Evolutionary conservation across 1,140 invertebrate species (phyloP).

Genomic region (Magallana gigas): DNA sequence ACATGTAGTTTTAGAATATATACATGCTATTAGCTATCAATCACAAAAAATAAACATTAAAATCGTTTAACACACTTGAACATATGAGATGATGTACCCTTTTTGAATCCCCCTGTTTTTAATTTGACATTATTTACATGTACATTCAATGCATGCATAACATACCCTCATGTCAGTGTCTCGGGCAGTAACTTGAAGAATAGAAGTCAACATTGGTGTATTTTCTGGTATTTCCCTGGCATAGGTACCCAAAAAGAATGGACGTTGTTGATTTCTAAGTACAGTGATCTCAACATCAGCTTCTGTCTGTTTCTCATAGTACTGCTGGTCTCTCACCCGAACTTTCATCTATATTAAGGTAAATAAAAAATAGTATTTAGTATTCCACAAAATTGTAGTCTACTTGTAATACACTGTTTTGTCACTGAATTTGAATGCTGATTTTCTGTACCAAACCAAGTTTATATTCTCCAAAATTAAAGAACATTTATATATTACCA

Average conservation of each 20-base stretch:
- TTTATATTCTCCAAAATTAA: too few species aligned
- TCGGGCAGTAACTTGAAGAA: slow-evolving; percentile 55
- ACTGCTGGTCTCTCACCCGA: slow-evolving; percentile 53
- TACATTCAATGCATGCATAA: neutral
- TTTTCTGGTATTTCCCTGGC: slow-evolving; percentile 57
- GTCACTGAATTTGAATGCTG: too few species aligned
- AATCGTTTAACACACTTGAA: too few species aligned
- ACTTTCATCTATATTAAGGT: slow-evolving; percentile 58
- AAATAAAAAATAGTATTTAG: neutral
- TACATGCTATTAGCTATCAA: too few species aligned
- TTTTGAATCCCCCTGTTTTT: too few species aligned
- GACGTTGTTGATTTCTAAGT: slow-evolving; percentile 54
- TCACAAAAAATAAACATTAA: too few species aligned
- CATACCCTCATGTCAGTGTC: slow-evolving; percentile 63
- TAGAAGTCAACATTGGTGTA: slow-evolving; percentile 28
- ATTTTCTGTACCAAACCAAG: too few species aligned
- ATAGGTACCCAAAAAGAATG: slow-evolving; percentile 83
- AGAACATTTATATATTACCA: too few species aligned
- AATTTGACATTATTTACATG: too few species aligned
- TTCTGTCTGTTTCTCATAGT: slow-evolving; percentile 84
- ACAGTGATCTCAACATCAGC: slow-evolving; percentile 62
- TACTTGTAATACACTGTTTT: too few species aligned
- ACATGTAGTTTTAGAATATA: neutral
- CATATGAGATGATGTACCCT: too few species aligned
- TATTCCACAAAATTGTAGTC: too few species aligned